Base-by-base conservation (phyloP, 2,888 invertebrate species). In the Acronicta psi region DNA sequence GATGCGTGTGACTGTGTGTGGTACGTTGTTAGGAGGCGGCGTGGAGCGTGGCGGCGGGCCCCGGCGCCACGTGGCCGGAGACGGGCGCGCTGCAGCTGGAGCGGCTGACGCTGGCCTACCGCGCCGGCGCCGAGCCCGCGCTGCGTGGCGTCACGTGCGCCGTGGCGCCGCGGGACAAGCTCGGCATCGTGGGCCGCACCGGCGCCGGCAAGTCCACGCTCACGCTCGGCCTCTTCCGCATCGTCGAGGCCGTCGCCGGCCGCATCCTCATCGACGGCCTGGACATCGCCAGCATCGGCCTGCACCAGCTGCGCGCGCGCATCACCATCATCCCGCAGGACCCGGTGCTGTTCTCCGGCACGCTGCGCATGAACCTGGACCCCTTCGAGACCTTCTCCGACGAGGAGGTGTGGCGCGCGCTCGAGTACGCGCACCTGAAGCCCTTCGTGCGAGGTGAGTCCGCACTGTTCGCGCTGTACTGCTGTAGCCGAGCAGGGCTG, bases 131-230 rank as follows among this genome's bases (percentile, higher is more conserved):
- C 51, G 98, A 98, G 81, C 95, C 98, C 56, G 98, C 98, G 40
- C 95, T 99, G 60, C 96, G 96, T 44, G 96, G 97, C 67, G 94
- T 99, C 66, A 95, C 95, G 43, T 98, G 98, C 86, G 90, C 94
- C 47, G 96, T 99, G 29, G 95, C 95, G 47, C 97, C 98, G 34
- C 96, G 97, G 41, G 98, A 99, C 90, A 99, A 99, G 94, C 96
- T 98, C 53, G 98, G 97, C 79, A 98, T 98, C 85, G 98, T 98
- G 23, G 98, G 98, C 45, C 95, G 98, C 81, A 98, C 98, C 44
- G 98, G 98, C 71, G 98, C 98, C 74, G 98, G 99, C 80, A 98
- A 98, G 94, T 98, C 98, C 57, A 98, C 98, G 74, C 95, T 98
- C 82, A 98, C 98, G 7, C 92, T 98, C 47, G 96, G 97, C 0